These are phyloP conservation scores for Aurelia sp. DNA, from an alignment of 30 jellyfish, hydroid and myxozoan species.

Conservation along the genomic window DNA sequence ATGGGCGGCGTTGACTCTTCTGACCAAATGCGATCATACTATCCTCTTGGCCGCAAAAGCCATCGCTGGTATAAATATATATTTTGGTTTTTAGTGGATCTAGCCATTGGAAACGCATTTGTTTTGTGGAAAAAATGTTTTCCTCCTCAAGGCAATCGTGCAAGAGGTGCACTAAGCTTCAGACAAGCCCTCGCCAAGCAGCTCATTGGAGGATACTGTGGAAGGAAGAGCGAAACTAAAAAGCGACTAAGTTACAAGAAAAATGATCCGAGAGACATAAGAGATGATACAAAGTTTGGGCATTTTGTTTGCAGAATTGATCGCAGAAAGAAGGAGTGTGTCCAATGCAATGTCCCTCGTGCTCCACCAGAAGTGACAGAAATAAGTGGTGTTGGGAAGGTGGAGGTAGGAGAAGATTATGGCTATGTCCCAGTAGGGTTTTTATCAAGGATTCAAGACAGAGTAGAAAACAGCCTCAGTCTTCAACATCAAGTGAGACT, in stretches of 20 bases:
- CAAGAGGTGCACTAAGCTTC: neutral
- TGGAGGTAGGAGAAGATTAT: no score
- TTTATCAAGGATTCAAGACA: no score
- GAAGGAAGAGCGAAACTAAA: constrained; percentile 21
- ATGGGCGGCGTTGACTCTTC: no score
- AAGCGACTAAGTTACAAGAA: constrained; percentile 1
- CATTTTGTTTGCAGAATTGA: constrained; percentile 34
- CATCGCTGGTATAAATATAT: constrained; percentile 27
- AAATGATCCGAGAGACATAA: constrained; percentile 2
- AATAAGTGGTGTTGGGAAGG: no score
- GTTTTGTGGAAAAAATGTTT: constrained; percentile 9
- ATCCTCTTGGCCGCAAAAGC: no score
- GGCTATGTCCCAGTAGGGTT: no score
- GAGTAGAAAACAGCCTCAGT: no score
- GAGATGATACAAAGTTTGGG: constrained; percentile 34
- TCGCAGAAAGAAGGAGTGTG: constrained; percentile 37
- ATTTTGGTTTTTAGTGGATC: constrained; percentile 25
- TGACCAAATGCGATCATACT: no score
- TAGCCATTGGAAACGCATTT: constrained; percentile 21
- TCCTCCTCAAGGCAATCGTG: constrained; percentile 18
- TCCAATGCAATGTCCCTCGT: constrained; percentile 48
- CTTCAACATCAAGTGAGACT: no score
- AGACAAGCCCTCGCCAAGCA: neutral
- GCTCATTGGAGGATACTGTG: constrained; percentile 8
- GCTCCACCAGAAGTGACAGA: no score